Conservation (phyloP, 1,140 invertebrate genomes). For the Aphelenchoides fujianensis region DNA sequence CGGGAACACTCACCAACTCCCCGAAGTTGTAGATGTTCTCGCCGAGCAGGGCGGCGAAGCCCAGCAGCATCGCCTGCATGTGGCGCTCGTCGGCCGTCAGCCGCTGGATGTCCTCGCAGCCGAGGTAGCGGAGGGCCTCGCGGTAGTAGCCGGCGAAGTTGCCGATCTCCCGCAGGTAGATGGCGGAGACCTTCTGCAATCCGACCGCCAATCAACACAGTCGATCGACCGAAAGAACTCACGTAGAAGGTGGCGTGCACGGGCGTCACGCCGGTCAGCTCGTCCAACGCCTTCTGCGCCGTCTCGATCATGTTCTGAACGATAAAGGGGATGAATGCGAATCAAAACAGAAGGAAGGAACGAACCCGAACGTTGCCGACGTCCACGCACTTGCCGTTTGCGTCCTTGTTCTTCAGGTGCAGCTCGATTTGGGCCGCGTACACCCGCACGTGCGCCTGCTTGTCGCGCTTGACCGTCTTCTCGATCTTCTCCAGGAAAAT, state of each 20-base stretch:
- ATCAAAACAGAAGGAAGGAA: conserved; percentile 23
- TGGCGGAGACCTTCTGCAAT: conserved; percentile 84
- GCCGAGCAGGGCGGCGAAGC: conserved; percentile 85
- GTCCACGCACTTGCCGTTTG: conserved; percentile 41
- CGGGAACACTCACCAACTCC: conserved; percentile 80
- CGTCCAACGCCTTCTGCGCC: conserved; percentile 79
- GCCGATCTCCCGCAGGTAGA: conserved; percentile 80
- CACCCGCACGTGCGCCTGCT: conserved; percentile 46
- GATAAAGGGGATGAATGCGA: conserved; percentile 14
- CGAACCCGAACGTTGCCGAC: conserved; percentile 45
- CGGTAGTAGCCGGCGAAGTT: conserved; percentile 90
- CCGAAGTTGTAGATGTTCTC: conserved; percentile 96
- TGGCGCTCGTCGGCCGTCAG: conserved; percentile 62
- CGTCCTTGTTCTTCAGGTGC: conserved; percentile 41
- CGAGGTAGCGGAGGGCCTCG: conserved; percentile 87
- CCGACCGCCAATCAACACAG: too few species aligned
- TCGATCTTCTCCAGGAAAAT: conserved; percentile 51
- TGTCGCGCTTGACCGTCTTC: conserved; percentile 53
- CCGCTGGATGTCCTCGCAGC: conserved; percentile 76
- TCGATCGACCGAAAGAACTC: too few species aligned
- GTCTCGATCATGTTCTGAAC: conserved; percentile 80
- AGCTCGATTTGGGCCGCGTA: conserved; percentile 52
- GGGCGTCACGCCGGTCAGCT: conserved; percentile 82
- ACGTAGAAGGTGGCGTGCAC: conserved; percentile 93
- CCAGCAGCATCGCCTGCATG: conserved; percentile 82